A percentile compares a stretch with the other conserved stretches of the same genome.
Evolutionary conservation across 1,140 invertebrate genomes (phyloP).

Genomic region (Battus philenor): DNA sequence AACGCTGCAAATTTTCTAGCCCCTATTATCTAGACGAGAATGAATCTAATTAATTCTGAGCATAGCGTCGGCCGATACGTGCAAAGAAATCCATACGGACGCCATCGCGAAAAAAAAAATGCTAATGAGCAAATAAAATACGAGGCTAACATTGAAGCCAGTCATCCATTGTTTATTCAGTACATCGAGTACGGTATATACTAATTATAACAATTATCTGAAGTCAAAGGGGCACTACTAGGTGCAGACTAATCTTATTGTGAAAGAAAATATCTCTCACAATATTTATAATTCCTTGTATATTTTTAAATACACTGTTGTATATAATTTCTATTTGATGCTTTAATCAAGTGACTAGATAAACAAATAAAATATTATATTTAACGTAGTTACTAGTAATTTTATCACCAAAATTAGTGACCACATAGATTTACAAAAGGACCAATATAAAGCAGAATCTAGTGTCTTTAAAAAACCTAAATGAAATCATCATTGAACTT

Average conservation of each 20-base stretch:
- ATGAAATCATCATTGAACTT: no score
- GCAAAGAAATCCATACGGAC: constrained; percentile 18
- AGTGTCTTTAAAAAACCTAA: no score
- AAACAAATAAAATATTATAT: no score
- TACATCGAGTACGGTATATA: constrained; percentile 32
- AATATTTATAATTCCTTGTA: neutral
- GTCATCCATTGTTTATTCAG: constrained; percentile 31
- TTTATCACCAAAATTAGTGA: no score
- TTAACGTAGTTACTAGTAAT: no score
- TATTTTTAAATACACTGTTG: no score
- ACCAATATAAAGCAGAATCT: no score
- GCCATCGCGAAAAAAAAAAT: constrained; percentile 26
- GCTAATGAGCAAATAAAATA: constrained; percentile 34
- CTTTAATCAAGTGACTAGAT: no score
- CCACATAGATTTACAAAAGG: no score
- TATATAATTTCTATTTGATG: no score
- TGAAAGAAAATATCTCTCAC: neutral
- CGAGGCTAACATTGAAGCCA: constrained; percentile 18
- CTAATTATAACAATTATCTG: constrained; percentile 43
- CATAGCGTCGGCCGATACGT: constrained; percentile 20
- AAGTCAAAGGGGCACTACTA: neutral
- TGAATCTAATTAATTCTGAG: constrained; percentile 24
- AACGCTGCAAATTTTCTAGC: constrained; percentile 11
- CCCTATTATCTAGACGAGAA: constrained; percentile 31
- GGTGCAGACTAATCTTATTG: neutral